phyloP scores from a whole-genome alignment of 2,888 invertebrate species.

The Drosophila suboccidentalis region DNA sequence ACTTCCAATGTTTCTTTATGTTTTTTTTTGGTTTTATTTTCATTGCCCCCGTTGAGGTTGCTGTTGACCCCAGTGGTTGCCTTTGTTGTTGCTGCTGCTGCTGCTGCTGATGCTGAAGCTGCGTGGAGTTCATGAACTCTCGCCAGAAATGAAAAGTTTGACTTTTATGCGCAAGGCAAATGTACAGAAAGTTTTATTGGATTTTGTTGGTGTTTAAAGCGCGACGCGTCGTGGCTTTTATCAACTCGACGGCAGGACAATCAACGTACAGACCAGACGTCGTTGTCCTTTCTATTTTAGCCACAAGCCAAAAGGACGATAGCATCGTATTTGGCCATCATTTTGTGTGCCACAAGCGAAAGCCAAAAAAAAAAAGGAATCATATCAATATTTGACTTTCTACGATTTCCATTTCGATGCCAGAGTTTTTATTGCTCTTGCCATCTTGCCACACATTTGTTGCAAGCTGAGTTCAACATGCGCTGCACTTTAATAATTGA shows the following conservation, averaged over 20 bases:
- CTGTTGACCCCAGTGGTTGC: slow-evolving; percentile 40
- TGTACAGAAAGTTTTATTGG: slow-evolving; percentile 53
- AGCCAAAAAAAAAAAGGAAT: slow-evolving; percentile 28
- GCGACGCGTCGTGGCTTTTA: slow-evolving; percentile 42
- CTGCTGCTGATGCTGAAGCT: slow-evolving; percentile 39
- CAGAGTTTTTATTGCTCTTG: slow-evolving; percentile 4
- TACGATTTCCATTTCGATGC: slow-evolving; percentile 43
- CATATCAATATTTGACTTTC: slow-evolving; percentile 33
- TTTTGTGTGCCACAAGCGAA: slow-evolving; percentile 25
- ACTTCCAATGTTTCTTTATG: slow-evolving; percentile 5
- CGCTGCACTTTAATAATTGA: slow-evolving; percentile 46
- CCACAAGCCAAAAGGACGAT: slow-evolving; percentile 5
- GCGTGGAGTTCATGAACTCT: slow-evolving; percentile 69
- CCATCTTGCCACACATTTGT: neutral
- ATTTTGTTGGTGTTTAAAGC: slow-evolving; percentile 52
- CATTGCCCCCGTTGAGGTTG: slow-evolving; percentile 47
- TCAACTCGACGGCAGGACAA: slow-evolving; percentile 38
- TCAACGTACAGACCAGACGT: slow-evolving; percentile 43
- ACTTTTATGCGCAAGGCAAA: slow-evolving; percentile 67
- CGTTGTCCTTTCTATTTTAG: slow-evolving; percentile 43
- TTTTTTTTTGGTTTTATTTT: slow-evolving; percentile 21
- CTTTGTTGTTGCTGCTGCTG: slow-evolving; percentile 27
- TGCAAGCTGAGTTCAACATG: slow-evolving; percentile 12
- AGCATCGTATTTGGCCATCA: slow-evolving; percentile 13
- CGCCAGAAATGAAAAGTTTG: slow-evolving; percentile 67